Conservation (phyloP, 2,888 invertebrate species). For the Sphecodes monilicornis region DNA sequence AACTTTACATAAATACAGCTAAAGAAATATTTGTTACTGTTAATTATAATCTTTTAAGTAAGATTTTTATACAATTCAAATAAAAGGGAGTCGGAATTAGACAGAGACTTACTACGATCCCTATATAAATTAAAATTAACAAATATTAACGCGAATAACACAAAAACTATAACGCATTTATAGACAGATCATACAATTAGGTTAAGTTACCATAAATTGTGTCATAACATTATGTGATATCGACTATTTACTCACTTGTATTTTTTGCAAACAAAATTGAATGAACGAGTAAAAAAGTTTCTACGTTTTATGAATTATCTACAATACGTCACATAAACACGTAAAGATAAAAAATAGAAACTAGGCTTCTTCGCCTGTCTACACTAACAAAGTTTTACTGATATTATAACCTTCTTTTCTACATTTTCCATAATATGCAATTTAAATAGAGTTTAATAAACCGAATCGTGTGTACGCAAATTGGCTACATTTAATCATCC, state of each 20-base stretch:
- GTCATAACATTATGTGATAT: background rate
- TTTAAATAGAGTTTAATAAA: background rate
- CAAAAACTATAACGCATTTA: background rate
- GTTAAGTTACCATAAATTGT: slow-evolving; percentile 9
- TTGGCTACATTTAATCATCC: background rate
- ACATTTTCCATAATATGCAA: background rate
- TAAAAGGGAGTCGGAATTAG: background rate
- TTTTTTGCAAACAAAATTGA: background rate
- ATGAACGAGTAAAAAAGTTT: background rate
- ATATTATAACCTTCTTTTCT: background rate
- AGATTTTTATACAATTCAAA: background rate
- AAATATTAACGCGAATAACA: background rate
- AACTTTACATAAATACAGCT: background rate
- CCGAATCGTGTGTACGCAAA: background rate
- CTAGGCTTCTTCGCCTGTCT: background rate
- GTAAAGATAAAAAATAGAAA: background rate
- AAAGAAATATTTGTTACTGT: background rate
- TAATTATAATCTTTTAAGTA: background rate
- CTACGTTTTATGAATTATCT: slow-evolving; percentile 9
- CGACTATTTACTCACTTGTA: background rate
- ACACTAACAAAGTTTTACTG: background rate
- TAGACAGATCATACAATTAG: background rate
- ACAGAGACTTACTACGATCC: background rate
- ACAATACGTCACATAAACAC: background rate
- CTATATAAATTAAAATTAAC: background rate